A percentile compares a stretch with the other conserved stretches of the same genome.
phyloP scores from a whole-genome alignment of 2,797 vertebrate species.

The Enteromius fasciolatus region DNA sequence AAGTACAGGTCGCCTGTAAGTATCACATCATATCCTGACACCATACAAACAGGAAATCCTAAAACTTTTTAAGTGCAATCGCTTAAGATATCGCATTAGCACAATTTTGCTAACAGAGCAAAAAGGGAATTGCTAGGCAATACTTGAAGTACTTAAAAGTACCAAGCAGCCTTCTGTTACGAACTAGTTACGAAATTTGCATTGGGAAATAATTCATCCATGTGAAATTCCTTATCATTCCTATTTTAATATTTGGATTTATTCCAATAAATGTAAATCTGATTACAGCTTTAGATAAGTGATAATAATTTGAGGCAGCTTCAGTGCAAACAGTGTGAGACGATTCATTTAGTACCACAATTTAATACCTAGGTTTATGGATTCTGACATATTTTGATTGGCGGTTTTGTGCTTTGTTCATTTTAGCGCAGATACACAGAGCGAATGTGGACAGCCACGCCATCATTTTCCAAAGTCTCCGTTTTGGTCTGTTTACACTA shows the following conservation, averaged over 20 bases:
- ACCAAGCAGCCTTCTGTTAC: background rate
- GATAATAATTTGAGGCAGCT: background rate
- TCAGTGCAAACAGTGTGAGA: background rate
- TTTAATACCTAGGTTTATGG: background rate
- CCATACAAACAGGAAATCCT: background rate
- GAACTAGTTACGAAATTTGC: background rate
- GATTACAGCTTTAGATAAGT: too few species aligned
- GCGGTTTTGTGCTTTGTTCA: background rate
- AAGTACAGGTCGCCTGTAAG: slow-evolving; percentile 98
- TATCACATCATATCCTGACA: slow-evolving; percentile 57
- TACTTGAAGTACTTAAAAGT: too few species aligned
- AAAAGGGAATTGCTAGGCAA: background rate
- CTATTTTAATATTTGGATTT: background rate
- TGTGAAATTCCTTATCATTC: background rate
- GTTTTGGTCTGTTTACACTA: too few species aligned
- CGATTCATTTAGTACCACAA: background rate
- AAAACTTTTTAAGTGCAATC: background rate
- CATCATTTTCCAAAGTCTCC: too few species aligned
- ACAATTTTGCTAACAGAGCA: background rate
- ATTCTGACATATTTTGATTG: background rate
- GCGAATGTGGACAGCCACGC: too few species aligned
- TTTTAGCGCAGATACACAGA: background rate
- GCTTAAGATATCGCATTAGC: background rate
- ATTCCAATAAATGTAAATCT: background rate
- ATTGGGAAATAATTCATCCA: background rate